Percentiles rank a stretch among this genome's conserved stretches.
Conservation (phyloP, 2,888 invertebrate genomes). For the Cheilosia impressa region DNA sequence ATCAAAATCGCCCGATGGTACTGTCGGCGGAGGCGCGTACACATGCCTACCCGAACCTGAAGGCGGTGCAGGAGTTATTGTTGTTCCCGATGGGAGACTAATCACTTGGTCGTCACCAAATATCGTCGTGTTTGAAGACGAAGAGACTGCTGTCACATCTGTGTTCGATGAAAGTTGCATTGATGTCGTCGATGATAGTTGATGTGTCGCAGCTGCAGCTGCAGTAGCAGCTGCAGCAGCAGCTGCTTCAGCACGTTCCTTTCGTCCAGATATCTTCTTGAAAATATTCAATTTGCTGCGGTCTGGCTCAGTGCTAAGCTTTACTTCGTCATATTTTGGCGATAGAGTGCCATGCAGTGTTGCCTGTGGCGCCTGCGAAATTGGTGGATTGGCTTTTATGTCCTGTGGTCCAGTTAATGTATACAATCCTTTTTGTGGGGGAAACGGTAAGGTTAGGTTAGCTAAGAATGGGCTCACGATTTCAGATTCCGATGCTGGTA, state of each 20-base stretch:
- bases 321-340: constrained; percentile 73
- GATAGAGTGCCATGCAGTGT: constrained; percentile 4
- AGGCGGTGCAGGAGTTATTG: constrained; percentile 80
- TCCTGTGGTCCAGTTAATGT: constrained; percentile 1
- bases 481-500: not conserved
- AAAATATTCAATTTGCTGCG: constrained; percentile 94
- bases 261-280: constrained; percentile 90
- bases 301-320: constrained; percentile 92
- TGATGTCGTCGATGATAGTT: constrained; percentile 9
- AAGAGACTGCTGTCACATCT: constrained; percentile 11
- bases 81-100: constrained; percentile 82
- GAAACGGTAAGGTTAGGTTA: not conserved
- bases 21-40: constrained; percentile 70
- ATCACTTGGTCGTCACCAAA: constrained; percentile 77
- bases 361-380: not conserved
- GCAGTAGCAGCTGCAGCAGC: not conserved
- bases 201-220: not conserved
- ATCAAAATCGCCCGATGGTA: constrained; percentile 33
- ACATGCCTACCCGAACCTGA: constrained; percentile 70
- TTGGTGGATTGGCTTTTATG: not conserved
- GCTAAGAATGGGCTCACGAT: not conserved
- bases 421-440: constrained; percentile 23
- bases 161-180: constrained; percentile 24
- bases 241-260: constrained; percentile 84
- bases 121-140: constrained; percentile 54